phyloP scores from a whole-genome alignment of 2,797 vertebrate genomes.

The Centropyge bicolor region DNA sequence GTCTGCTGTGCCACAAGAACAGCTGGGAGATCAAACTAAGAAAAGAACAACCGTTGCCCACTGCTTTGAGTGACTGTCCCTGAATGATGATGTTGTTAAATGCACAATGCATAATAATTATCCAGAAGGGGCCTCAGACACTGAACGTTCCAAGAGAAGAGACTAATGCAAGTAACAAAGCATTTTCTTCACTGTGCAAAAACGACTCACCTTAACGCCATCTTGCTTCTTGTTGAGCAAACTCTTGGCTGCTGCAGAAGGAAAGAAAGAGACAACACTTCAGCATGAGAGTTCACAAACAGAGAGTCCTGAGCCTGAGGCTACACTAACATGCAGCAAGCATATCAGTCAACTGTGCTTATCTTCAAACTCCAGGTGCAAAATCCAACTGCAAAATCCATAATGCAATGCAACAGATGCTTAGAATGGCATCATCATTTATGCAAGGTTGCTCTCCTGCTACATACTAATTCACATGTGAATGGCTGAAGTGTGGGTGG shows the following conservation, averaged over 20 bases:
- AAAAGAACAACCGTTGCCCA: slow-evolving; percentile 40
- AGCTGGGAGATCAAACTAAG: slow-evolving; percentile 28
- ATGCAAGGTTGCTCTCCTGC: slow-evolving; percentile 39
- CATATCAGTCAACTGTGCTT: slow-evolving; percentile 64
- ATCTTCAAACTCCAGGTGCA: slow-evolving; percentile 71
- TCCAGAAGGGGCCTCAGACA: slow-evolving; percentile 57
- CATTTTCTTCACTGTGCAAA: slow-evolving; percentile 32
- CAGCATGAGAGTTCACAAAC: slow-evolving; percentile 43
- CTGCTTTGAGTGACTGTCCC: slow-evolving; percentile 67
- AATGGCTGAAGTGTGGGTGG: slow-evolving; percentile 25
- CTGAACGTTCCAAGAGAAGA: slow-evolving; percentile 53
- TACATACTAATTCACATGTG: slow-evolving; percentile 39
- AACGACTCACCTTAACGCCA: slow-evolving; percentile 94
- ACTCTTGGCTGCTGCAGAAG: slow-evolving; percentile 95
- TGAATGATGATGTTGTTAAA: slow-evolving; percentile 69
- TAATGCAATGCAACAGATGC: slow-evolving; percentile 67
- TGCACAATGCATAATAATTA: slow-evolving; percentile 67
- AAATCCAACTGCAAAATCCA: slow-evolving; percentile 55
- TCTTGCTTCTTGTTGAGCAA: slow-evolving; percentile 96
- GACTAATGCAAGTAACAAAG: slow-evolving; percentile 64
- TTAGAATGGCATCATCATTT: slow-evolving; percentile 40
- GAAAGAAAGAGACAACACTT: slow-evolving; percentile 62
- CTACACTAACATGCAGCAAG: slow-evolving; percentile 80
- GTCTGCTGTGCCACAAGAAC: slow-evolving; percentile 23
- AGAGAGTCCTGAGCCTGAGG: slow-evolving; percentile 31